Evolutionary conservation across 1,140 invertebrate genomes (phyloP).

Genomic region (Phymorhynchus buccinoides): DNA sequence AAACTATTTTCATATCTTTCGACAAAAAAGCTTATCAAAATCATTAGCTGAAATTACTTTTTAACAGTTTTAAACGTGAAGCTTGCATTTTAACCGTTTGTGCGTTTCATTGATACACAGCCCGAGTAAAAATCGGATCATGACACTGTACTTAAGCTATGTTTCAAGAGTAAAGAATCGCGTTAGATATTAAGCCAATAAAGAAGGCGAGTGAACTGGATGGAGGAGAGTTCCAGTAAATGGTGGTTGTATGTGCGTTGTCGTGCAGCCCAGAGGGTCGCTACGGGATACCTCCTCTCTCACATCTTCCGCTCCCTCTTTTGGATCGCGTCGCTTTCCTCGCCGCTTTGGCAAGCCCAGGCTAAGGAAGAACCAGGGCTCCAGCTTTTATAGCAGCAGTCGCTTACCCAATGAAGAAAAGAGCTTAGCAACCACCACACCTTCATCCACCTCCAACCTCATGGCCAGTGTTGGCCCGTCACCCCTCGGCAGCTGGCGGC

Average conservation of each 20-base stretch:
- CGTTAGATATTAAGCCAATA: background rate
- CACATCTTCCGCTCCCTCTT: background rate
- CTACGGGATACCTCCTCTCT: background rate
- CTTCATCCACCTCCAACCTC: background rate
- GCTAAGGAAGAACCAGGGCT: constrained; percentile 12
- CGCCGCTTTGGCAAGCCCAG: constrained; percentile 24
- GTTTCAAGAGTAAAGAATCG: background rate
- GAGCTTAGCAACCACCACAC: background rate
- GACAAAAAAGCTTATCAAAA: no score
- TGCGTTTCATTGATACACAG: background rate
- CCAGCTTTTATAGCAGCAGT: background rate
- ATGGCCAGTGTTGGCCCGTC: constrained; percentile 18
- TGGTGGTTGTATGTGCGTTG: background rate
- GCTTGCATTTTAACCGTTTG: background rate
- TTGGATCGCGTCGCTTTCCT: constrained; percentile 4
- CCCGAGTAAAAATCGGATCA: no score
- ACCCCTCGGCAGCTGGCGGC: background rate
- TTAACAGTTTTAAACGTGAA: background rate
- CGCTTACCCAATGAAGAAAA: background rate
- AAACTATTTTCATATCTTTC: no score
- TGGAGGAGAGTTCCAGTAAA: background rate
- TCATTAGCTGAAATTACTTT: no score
- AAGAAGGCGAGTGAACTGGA: background rate
- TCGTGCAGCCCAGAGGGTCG: constrained; percentile 27
- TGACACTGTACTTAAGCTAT: no score